These are phyloP conservation scores for Xenops minutus DNA, from an alignment of 2,797 vertebrate genomes.

Conservation along the genomic window DNA sequence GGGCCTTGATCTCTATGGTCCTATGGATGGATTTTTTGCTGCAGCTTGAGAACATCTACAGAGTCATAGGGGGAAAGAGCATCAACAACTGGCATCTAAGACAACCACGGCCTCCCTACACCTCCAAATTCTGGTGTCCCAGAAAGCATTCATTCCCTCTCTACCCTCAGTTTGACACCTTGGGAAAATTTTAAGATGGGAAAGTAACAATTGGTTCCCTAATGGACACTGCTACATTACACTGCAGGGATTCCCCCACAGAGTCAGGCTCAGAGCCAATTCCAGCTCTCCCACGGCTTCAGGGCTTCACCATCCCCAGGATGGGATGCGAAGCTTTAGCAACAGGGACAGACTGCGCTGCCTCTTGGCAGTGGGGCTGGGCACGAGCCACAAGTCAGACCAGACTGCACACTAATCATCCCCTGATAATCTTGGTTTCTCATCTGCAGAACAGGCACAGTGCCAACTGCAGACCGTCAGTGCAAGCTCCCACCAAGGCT, in stretches of 20 bases:
- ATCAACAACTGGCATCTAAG: not conserved
- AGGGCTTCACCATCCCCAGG: not conserved
- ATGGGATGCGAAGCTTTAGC: not conserved
- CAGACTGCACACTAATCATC: not conserved
- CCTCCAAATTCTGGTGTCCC: not conserved
- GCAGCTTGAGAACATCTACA: constrained; percentile 94
- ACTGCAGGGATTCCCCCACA: accelerated
- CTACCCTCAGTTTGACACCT: not conserved
- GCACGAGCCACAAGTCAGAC: not conserved
- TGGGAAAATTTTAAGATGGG: not conserved
- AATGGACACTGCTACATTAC: not conserved
- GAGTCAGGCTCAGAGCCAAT: not conserved
- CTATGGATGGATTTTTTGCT: constrained; percentile 91
- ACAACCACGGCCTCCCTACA: not conserved
- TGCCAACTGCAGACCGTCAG: not conserved
- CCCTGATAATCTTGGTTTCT: not conserved
- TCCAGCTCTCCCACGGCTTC: not conserved
- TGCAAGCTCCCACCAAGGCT: not conserved
- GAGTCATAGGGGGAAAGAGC: not conserved
- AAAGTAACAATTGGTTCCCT: not conserved
- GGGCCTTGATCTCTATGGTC: constrained; percentile 87
- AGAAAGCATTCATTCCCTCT: not conserved
- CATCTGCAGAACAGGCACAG: not conserved
- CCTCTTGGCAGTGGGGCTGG: not conserved
- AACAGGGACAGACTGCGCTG: accelerated